Base-by-base conservation (phyloP, 2,797 vertebrate species). In the Oceanodroma leucorhoa region DNA sequence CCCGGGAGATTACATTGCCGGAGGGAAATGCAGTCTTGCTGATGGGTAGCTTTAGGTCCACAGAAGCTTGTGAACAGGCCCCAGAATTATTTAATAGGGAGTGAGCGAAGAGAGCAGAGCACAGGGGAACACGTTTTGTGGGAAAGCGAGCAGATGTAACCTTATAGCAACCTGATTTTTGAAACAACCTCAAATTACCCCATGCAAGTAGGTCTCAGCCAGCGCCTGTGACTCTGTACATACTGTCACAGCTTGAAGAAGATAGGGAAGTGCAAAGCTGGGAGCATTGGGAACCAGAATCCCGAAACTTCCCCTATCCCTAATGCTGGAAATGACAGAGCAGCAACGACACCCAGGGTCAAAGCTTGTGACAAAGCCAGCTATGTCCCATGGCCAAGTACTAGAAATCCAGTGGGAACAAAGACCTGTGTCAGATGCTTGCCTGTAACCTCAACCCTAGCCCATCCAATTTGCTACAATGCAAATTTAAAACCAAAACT, bases 301-400 rank as follows among this genome's bases (percentile, higher is more conserved):
- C 38, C 50, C 9, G 0, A 83, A 60, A 76, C 21, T 5, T 58
- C 24, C 27, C 26, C 46, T 54, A 6, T 7, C 10, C 5, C 1
- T 32, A 64, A n/a, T 43, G 22, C 15, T 84, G 77, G 65, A 54
- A 93, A 72, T 14, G 26, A 51, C 36, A 83, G 34, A 61, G 34
- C 38, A 79, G 29, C 65, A 65, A 4, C 1, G 10, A 82, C 48
- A 71, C 5, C 15, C 41, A 21, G 16, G 26, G 34, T 45, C 53
- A 73, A 45, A 87, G 27, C 75, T 11, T 21, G 50, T 61, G 81
- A 15, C 48, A 36, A 75, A 86, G 45, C 29, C 69, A 83, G 46
- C 60, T 70, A 29, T 0, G 0, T 64, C 45, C 72, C 76, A 34
- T 1, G 29, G 61, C 36, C 65, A 40, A 34, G 57, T 1, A 34